Evolutionary conservation across 2,113 vertebrate species (phyloP).

Genomic region (Hystrix cristata): DNA sequence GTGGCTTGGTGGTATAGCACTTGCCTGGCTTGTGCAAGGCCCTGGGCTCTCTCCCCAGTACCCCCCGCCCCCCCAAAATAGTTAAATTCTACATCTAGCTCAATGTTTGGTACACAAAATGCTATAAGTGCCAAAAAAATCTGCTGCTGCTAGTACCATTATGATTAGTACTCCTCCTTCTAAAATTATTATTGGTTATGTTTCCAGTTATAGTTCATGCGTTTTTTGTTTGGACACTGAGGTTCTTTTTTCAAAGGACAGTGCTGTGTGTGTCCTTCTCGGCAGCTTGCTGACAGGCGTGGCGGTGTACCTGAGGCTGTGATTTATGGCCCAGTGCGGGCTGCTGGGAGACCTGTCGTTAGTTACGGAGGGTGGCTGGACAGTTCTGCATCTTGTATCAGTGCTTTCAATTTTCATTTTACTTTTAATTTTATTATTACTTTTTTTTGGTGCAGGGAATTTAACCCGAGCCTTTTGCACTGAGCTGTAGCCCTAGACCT

Average conservation of each 20-base stretch:
- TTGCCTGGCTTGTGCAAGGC: neutral
- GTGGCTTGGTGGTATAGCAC: neutral
- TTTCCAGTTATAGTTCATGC: neutral
- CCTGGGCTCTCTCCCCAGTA: neutral
- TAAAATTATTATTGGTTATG: neutral
- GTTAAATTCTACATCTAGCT: neutral
- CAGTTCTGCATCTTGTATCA: neutral
- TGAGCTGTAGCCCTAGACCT: neutral
- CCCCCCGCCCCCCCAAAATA: neutral
- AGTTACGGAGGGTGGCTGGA: neutral
- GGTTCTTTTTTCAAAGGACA: neutral
- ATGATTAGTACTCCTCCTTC: neutral
- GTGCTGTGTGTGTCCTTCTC: neutral
- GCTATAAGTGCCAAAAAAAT: too few species aligned
- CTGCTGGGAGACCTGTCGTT: neutral
- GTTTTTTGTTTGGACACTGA: neutral
- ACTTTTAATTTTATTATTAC: neutral
- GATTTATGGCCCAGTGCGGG: neutral
- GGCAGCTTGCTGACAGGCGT: neutral
- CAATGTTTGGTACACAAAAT: neutral
- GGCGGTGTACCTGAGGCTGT: neutral
- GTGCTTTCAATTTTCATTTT: neutral
- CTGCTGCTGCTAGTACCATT: neutral
- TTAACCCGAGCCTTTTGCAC: neutral
- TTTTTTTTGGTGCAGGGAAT: neutral